Conservation (phyloP, 2,113 vertebrate species). For the Rhinolophus ferrumequinum region DNA sequence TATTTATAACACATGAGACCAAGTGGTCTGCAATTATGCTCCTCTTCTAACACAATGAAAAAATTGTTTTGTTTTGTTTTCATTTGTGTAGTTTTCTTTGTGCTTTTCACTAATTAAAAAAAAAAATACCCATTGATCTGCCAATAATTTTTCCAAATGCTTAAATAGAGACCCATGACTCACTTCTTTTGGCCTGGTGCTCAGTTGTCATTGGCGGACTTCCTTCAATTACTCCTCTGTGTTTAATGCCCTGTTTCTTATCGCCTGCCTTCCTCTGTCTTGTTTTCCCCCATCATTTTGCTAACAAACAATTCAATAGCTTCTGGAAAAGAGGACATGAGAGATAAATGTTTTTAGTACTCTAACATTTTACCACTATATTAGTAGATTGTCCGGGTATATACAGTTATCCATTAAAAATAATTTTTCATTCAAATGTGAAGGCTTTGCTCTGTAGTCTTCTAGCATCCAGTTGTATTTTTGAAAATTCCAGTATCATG, state of each 20-base stretch:
- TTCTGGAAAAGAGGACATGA: neutral
- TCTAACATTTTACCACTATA: neutral
- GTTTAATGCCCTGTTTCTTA: neutral
- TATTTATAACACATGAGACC: neutral
- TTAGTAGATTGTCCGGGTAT: neutral
- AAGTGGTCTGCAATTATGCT: neutral
- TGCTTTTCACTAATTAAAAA: neutral
- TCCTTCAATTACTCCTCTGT: neutral
- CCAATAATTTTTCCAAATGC: neutral
- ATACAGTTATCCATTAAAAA: neutral
- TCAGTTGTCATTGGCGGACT: neutral
- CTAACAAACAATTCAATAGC: neutral
- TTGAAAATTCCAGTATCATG: neutral
- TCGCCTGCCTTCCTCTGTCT: neutral
- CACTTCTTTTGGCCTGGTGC: neutral
- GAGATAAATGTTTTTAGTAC: neutral
- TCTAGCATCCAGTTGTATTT: neutral
- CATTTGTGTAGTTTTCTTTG: neutral
- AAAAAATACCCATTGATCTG: neutral
- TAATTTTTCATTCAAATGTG: neutral
- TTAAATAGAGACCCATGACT: neutral
- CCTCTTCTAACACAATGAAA: neutral
- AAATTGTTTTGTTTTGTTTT: neutral
- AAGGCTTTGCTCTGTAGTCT: neutral
- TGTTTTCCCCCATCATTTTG: neutral